Percentiles rank a stretch among this genome's conserved stretches.
phyloP scores from a whole-genome alignment of 2,113 vertebrate genomes.

The Typhlomys cinereus region DNA sequence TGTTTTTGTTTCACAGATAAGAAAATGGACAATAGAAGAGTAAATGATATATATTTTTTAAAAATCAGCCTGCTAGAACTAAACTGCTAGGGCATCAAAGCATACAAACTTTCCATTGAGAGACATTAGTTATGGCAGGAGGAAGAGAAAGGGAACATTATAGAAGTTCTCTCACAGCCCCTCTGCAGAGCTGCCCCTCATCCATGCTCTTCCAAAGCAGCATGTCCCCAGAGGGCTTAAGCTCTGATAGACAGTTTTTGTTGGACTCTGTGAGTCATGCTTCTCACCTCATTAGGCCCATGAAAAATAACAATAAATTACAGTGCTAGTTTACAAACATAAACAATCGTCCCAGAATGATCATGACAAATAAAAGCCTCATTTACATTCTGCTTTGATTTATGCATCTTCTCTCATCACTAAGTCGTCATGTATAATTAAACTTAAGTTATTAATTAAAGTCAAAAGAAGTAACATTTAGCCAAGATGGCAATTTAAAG shows the following conservation, averaged over 20 bases:
- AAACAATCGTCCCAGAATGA: slow-evolving; percentile 48
- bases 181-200: neutral
- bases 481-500: slow-evolving; percentile 42
- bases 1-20: neutral
- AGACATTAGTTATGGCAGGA: neutral
- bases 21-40: neutral
- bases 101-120: neutral
- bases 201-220: neutral
- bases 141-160: neutral
- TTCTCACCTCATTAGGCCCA: slow-evolving; percentile 40
- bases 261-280: slow-evolving; percentile 2
- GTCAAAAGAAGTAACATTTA: slow-evolving; percentile 36
- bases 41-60: neutral
- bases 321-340: slow-evolving; percentile 42
- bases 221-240: neutral
- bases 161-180: neutral
- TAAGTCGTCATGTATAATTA: slow-evolving; percentile 51
- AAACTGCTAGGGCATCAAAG: neutral
- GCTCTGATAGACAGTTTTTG: no score
- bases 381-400: slow-evolving; percentile 52
- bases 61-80: neutral
- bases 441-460: slow-evolving; percentile 54
- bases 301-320: slow-evolving; percentile 63
- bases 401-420: slow-evolving; percentile 49
- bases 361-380: slow-evolving; percentile 60